phyloP scores from a whole-genome alignment of 2,888 invertebrate genomes.

The Morinoia aosen region DNA sequence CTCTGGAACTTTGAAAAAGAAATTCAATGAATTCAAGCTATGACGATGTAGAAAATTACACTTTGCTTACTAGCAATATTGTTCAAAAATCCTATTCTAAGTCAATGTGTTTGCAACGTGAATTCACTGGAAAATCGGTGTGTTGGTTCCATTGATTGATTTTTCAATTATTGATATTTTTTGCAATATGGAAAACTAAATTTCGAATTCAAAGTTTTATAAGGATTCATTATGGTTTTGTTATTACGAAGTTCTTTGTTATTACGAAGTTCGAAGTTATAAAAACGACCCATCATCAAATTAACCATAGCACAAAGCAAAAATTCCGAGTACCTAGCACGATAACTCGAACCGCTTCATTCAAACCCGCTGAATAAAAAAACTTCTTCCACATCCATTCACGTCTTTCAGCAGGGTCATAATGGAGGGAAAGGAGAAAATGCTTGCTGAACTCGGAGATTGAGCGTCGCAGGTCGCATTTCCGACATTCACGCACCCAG shows the following conservation, averaged over 20 bases:
- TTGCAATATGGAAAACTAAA: too few species aligned
- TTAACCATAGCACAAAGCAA: neutral
- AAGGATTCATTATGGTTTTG: neutral
- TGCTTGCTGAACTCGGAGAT: neutral
- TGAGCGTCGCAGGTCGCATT: neutral
- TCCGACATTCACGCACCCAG: neutral
- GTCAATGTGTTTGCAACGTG: neutral
- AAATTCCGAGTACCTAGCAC: neutral
- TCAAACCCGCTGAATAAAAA: neutral
- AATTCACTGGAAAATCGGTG: neutral
- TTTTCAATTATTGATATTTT: neutral
- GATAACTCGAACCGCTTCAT: neutral
- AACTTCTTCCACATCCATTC: neutral
- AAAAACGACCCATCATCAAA: neutral
- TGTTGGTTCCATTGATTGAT: neutral
- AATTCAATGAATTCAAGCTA: neutral
- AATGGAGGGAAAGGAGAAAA: neutral
- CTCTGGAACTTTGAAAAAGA: neutral
- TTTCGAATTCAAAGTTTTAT: neutral
- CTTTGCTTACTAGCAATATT: neutral
- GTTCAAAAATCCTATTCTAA: neutral
- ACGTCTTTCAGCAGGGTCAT: neutral
- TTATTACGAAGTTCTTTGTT: neutral
- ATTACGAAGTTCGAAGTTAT: neutral
- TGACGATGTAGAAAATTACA: neutral